Evolutionary conservation across 2,113 vertebrate genomes (phyloP).

Genomic region (Salvelinus alpinus): DNA sequence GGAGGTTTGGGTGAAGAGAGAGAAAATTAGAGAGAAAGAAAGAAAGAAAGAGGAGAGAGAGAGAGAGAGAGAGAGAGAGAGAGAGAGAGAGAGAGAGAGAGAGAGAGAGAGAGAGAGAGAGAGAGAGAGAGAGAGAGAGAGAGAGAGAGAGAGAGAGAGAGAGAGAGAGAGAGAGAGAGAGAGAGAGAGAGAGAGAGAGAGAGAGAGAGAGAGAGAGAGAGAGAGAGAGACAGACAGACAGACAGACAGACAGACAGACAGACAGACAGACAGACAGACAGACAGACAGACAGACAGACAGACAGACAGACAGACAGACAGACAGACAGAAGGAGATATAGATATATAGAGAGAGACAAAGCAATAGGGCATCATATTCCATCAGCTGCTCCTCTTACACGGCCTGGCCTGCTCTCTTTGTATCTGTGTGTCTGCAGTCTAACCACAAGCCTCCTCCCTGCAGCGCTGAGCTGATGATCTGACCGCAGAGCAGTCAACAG

Average conservation of each 20-base stretch:
- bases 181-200: neutral
- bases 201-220: neutral
- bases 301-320: slow-evolving; percentile 1
- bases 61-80: neutral
- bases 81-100: neutral
- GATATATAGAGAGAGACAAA: neutral
- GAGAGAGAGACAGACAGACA: neutral
- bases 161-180: neutral
- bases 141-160: neutral
- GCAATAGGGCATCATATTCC: slow-evolving; percentile 2
- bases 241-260: no score
- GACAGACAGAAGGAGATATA: neutral
- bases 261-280: no score
- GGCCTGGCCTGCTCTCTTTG: slow-evolving; percentile 1
- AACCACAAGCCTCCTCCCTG: slow-evolving; percentile 77
- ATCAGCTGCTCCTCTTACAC: slow-evolving; percentile 72
- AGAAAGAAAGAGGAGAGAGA: neutral
- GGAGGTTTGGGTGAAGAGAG: neutral
- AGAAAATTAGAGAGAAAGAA: neutral
- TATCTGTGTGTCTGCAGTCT: slow-evolving; percentile 69
- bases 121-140: neutral
- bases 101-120: neutral
- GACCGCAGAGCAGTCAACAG: slow-evolving; percentile 85
- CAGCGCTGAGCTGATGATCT: slow-evolving; percentile 56
- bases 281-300: neutral